These are phyloP conservation scores for Hippocampus zosterae DNA, from an alignment of 2,113 vertebrate species.

Conservation along the genomic window DNA sequence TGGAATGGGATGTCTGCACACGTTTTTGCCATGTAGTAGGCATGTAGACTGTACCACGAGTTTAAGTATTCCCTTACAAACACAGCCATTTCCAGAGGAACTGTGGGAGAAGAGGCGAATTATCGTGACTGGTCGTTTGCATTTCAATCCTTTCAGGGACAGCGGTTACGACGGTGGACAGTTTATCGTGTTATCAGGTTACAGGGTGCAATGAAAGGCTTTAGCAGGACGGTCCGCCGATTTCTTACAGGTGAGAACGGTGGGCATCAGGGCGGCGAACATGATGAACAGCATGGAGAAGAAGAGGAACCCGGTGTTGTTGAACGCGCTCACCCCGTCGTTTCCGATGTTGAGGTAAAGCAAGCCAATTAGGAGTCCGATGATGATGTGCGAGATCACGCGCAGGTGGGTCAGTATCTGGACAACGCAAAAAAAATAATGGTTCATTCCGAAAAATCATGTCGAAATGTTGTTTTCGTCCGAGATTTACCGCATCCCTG, in stretches of 20 bases:
- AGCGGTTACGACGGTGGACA: too few relatives aligned
- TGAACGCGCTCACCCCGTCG: conserved; percentile 94
- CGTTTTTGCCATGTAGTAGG: conserved; percentile 96
- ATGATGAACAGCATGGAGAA: conserved; percentile 99
- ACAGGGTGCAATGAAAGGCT: too few relatives aligned
- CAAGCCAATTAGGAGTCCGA: conserved; percentile 91
- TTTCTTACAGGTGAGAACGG: conserved; percentile 92
- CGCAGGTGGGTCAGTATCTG: conserved; percentile 94
- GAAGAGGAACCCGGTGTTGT: conserved; percentile 98
- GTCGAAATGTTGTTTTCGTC: background rate
- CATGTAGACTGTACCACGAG: conserved; percentile 98
- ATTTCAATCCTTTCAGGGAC: background rate
- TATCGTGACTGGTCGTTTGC: background rate
- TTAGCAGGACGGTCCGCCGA: background rate
- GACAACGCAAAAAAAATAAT: background rate
- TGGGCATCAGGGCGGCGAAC: conserved; percentile 97
- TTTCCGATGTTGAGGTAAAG: conserved; percentile 96
- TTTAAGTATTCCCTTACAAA: conserved; percentile 93
- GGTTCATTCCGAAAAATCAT: background rate
- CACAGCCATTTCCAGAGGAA: conserved; percentile 95
- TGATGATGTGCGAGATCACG: conserved; percentile 89
- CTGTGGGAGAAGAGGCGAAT: conserved; percentile 64
- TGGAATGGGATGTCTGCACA: conserved; percentile 96
- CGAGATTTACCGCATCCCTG: conserved; percentile 83
- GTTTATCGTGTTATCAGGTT: too few relatives aligned